Base-by-base conservation (phyloP, 2,888 invertebrate species). In the Phortica okadai region DNA sequence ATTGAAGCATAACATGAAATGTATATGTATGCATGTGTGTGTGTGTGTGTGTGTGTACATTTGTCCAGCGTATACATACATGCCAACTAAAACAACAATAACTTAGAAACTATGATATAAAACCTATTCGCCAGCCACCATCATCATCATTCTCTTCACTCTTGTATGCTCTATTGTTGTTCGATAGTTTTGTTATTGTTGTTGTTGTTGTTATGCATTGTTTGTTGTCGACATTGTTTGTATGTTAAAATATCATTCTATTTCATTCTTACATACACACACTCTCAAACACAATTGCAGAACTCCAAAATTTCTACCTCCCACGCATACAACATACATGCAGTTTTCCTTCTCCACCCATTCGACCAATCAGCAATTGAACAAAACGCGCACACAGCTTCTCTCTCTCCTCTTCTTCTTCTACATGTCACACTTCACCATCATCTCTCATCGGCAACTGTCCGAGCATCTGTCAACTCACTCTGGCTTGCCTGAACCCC, bases 161-260 rank as follows among this genome's bases (percentile, higher is more conserved):
- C 50, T 66, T 74, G 25, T 59, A 54, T 72, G n/a, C 62, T 67
- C 78, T 76, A 67, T 76, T 78, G 78, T 77, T 73, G 33, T n/a
- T 50, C 33, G 44, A 14, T 54, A 54, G 25, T 59, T 72, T 45
- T 25, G 74, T 69, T 75, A 41, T 73, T 67, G 64, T 76, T 73
- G 69, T 74, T 67, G 73, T 73, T 41, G 69, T 74, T 67, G 73
- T 73, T 41, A 62, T 62, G 62, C 62, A 62, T 62, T 62, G 8
- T 62, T 72, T 59, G 41, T 69, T 70, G 70, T 58, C 73, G 50
- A 54, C 70, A n/a, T 58, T 59, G 73, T 70, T 77, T 50, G 10
- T 70, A 56, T 78, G 66, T 56, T 78, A 59, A 73, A 76, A 74
- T 78, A 67, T 56, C 72, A 74, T 79, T 77, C 76, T 74, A 73